A percentile compares a stretch with the other conserved stretches of the same genome.
phyloP scores from a whole-genome alignment of 2,797 vertebrate species.

The Agapornis canus region DNA sequence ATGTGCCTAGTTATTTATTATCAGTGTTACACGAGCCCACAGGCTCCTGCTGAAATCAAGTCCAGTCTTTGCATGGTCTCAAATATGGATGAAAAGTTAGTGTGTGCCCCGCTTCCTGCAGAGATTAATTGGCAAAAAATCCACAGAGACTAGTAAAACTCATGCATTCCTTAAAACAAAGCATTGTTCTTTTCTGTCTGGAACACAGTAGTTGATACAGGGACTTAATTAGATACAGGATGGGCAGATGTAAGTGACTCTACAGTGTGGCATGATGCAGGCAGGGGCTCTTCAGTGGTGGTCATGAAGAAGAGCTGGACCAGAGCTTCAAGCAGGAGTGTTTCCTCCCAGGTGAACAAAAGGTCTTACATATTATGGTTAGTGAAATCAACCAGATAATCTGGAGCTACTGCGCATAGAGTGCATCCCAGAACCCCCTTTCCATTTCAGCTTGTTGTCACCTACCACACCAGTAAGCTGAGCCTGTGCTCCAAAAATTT shows the following conservation, averaged over 20 bases:
- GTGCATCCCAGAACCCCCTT: not conserved
- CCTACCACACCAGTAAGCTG: not conserved
- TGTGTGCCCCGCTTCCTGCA: not conserved
- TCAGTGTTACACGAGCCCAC: fast-evolving
- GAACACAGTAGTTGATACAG: not conserved
- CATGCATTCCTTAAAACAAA: not conserved
- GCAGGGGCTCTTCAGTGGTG: not conserved
- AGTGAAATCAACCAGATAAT: not conserved
- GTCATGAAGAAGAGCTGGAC: not conserved
- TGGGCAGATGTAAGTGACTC: not conserved
- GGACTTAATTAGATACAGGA: not conserved
- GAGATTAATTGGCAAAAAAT: not conserved
- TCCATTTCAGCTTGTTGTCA: not conserved
- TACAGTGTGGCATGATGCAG: not conserved
- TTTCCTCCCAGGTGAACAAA: not conserved
- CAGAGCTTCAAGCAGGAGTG: not conserved
- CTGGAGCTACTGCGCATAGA: not conserved
- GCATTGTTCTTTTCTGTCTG: not conserved
- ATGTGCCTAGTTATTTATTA: not conserved
- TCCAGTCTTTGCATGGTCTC: not conserved
- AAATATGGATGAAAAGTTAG: not conserved
- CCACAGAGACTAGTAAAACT: not conserved
- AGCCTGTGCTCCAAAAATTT: not conserved
- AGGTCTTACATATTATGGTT: not conserved
- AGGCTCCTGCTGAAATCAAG: not conserved